Conservation (phyloP, 2,797 vertebrate genomes). For the Remorina albescens region DNA sequence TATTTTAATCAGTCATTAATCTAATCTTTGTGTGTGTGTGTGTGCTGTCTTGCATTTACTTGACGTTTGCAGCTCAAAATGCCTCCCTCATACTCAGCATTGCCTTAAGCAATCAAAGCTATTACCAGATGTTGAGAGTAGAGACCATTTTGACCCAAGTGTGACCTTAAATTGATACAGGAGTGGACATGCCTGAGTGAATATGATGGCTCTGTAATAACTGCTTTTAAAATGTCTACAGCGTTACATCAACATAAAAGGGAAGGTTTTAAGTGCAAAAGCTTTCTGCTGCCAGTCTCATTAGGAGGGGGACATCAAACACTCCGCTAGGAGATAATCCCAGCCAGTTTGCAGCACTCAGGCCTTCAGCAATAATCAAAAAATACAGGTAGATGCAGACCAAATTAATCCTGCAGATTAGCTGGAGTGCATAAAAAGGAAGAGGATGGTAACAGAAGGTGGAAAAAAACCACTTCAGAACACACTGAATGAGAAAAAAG, state of each 20-base stretch:
- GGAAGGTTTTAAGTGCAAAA: constrained; percentile 40
- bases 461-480: constrained; percentile 54
- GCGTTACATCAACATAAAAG: constrained; percentile 63
- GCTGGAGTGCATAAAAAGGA: constrained; percentile 60
- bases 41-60: constrained; percentile 12
- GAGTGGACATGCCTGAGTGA: constrained; percentile 56
- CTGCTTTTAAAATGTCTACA: constrained; percentile 55
- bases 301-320: constrained; percentile 75
- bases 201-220: constrained; percentile 40
- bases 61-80: constrained; percentile 31
- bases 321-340: constrained; percentile 70
- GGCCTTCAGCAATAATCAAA: constrained; percentile 77
- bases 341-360: constrained; percentile 49
- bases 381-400: constrained; percentile 74
- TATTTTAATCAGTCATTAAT: constrained; percentile 12
- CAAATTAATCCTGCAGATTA: constrained; percentile 77
- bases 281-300: constrained; percentile 65
- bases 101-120: constrained; percentile 44
- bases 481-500: constrained; percentile 30
- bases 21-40: constrained; percentile 5
- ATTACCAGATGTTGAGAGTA: constrained; percentile 35
- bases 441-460: constrained; percentile 36
- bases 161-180: constrained; percentile 42
- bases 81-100: constrained; percentile 30
- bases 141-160: constrained; percentile 51